Conservation (phyloP, 2,113 vertebrate genomes). For the Notothenia coriiceps region DNA sequence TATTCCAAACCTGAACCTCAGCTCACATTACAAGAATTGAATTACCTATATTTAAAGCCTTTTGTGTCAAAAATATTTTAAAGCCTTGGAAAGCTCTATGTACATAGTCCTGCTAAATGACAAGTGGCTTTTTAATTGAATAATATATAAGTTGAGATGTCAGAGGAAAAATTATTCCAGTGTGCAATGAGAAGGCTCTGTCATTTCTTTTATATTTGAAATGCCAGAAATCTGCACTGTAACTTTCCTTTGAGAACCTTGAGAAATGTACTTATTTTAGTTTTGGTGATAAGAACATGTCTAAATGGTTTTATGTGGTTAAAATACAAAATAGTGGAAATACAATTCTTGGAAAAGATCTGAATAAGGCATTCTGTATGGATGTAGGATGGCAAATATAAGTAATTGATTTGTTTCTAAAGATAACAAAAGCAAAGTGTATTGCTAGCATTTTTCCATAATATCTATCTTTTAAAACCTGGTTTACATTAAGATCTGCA, state of each 20-base stretch:
- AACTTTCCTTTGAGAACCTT: not conserved
- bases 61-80: conserved; percentile 31
- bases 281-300: not conserved
- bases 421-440: not conserved
- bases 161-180: not conserved
- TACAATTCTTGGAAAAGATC: too few relatives aligned
- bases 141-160: conserved; percentile 21
- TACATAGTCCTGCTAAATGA: conserved; percentile 31
- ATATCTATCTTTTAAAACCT: not conserved
- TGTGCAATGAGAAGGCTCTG: not conserved
- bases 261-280: not conserved
- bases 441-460: not conserved
- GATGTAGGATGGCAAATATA: not conserved
- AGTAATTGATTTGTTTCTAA: not conserved
- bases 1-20: conserved; percentile 38
- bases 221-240: not conserved
- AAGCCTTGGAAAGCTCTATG: conserved; percentile 10
- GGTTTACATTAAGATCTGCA: not conserved
- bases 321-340: too few relatives aligned
- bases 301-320: too few relatives aligned
- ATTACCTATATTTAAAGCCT: conserved; percentile 8
- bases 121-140: not conserved
- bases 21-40: conserved; percentile 16
- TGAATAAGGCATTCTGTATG: not conserved
- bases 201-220: not conserved